phyloP scores from a whole-genome alignment of 2,888 invertebrate species.

The Tupiocoris notatus region DNA sequence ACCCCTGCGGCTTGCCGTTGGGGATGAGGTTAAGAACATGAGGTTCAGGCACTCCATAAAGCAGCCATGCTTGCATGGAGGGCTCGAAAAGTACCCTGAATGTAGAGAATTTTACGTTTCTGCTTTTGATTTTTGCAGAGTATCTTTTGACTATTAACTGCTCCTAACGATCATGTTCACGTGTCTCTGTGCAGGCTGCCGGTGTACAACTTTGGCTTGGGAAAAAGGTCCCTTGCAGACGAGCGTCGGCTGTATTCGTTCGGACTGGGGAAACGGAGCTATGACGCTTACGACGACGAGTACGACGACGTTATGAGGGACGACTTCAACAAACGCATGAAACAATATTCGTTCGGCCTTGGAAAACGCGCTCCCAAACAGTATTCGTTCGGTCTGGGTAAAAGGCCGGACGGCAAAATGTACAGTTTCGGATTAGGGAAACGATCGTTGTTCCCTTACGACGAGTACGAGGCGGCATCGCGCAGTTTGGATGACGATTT shows the following conservation, averaged over 20 bases:
- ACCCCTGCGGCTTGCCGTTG: no score
- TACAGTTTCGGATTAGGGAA: constrained; percentile 48
- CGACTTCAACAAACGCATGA: constrained; percentile 47
- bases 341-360: constrained; percentile 60
- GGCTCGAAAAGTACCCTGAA: no score
- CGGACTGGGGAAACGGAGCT: constrained; percentile 62
- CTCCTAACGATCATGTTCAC: no score
- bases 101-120: no score
- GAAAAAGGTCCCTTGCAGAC: constrained; percentile 54
- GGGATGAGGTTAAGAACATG: no score
- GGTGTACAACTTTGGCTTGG: constrained; percentile 58
- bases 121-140: no score
- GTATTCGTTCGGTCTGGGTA: constrained; percentile 52
- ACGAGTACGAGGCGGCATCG: constrained; percentile 56
- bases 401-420: constrained; percentile 46
- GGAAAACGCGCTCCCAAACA: constrained; percentile 57
- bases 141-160: no score
- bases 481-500: constrained; percentile 57
- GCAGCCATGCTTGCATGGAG: no score
- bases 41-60: no score
- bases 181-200: constrained; percentile 41
- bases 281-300: constrained; percentile 62
- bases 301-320: constrained; percentile 56
- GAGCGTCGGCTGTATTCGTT: constrained; percentile 56
- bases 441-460: constrained; percentile 55